A percentile compares a stretch with the other conserved stretches of the same genome.
Conservation (phyloP, 2,797 vertebrate species). For the Kryptolebias ocellatus region DNA sequence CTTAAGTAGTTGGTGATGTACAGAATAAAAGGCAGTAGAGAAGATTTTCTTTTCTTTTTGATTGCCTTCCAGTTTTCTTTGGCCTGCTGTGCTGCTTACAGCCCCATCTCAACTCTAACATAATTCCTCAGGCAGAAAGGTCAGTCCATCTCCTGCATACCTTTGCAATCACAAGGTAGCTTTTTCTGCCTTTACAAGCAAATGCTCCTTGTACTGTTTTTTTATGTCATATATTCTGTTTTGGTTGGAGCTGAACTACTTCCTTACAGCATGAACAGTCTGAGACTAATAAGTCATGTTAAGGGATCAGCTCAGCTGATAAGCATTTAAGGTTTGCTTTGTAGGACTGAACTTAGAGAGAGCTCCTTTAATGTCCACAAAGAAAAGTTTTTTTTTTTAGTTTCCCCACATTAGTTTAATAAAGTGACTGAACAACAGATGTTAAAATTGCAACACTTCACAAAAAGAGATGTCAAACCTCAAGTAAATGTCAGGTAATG, state of each 20-base stretch:
- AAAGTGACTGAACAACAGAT: too few relatives aligned
- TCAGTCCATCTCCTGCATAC: slow-evolving; percentile 36
- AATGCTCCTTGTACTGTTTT: slow-evolving; percentile 37
- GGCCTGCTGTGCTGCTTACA: slow-evolving; percentile 67
- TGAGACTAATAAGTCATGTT: slow-evolving; percentile 31
- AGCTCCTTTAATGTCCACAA: too few relatives aligned
- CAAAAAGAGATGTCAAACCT: too few relatives aligned
- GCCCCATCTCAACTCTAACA: slow-evolving; percentile 63
- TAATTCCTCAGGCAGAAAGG: slow-evolving; percentile 64
- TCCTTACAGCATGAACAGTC: slow-evolving; percentile 26
- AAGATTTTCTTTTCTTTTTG: slow-evolving; percentile 66
- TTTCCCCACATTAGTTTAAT: too few relatives aligned
- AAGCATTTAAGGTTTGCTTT: slow-evolving; percentile 12
- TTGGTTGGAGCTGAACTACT: slow-evolving; percentile 38
- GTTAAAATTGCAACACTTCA: too few relatives aligned
- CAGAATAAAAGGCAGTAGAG: slow-evolving; percentile 56
- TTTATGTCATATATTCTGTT: slow-evolving; percentile 31
- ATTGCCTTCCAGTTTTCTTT: slow-evolving; percentile 77
- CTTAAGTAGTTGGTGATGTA: slow-evolving; percentile 66
- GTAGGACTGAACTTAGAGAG: too few relatives aligned
- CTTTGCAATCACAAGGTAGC: slow-evolving; percentile 36
- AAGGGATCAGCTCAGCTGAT: not conserved
- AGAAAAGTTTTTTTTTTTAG: too few relatives aligned
- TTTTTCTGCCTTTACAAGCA: slow-evolving; percentile 32
- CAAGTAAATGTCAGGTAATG: too few relatives aligned